Conservation (phyloP, 2,888 invertebrate genomes). For the Himalopsyche japonica region DNA sequence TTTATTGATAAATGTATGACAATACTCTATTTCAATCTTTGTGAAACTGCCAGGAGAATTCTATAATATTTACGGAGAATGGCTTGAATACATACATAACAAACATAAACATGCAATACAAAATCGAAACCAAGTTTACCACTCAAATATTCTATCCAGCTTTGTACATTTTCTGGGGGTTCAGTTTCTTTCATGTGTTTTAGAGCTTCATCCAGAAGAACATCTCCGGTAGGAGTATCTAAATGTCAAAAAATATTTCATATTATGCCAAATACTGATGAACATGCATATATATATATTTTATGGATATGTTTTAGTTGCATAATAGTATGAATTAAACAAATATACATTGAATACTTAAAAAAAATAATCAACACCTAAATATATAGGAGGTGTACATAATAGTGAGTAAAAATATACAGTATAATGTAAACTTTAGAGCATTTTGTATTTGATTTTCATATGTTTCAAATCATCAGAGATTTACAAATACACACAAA, state of each 20-base stretch:
- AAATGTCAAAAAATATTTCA: constrained; percentile 41
- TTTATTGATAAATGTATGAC: too few species aligned
- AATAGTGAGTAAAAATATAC: not conserved
- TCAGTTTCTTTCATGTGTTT: constrained; percentile 98
- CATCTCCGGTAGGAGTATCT: constrained; percentile 96
- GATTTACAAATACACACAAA: not conserved
- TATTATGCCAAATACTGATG: not conserved
- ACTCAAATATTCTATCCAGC: constrained; percentile 99
- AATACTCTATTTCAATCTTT: too few species aligned
- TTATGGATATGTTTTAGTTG: too few species aligned
- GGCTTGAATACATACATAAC: too few species aligned
- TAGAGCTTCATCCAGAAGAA: constrained; percentile 89
- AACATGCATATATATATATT: not conserved
- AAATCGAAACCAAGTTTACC: constrained; percentile 62
- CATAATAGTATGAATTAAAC: not conserved
- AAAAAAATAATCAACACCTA: too few species aligned
- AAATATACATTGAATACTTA: not conserved
- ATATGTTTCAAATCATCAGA: not conserved
- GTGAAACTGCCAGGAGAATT: too few species aligned
- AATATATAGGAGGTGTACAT: too few species aligned
- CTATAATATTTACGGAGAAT: too few species aligned
- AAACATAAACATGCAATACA: not conserved
- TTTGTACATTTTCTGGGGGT: constrained; percentile 95
- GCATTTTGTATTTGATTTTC: not conserved
- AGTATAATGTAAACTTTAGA: not conserved